Conservation (phyloP, 2,888 invertebrate genomes). For the Philopedon plagiatum region DNA sequence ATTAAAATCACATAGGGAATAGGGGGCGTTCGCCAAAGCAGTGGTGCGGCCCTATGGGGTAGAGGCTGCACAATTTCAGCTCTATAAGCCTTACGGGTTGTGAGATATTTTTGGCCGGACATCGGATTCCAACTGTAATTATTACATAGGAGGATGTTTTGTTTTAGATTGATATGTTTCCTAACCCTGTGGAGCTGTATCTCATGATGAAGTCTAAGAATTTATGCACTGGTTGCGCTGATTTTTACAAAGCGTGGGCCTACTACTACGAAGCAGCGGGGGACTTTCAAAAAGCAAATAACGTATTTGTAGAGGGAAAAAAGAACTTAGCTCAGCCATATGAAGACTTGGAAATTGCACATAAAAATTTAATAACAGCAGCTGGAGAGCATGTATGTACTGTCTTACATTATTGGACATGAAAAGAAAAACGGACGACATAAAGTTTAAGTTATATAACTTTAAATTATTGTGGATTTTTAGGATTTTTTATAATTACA, state of each 20-base stretch:
- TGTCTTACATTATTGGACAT: no score
- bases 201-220: slow-evolving; percentile 85
- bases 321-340: slow-evolving; percentile 84
- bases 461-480: slow-evolving; percentile 57
- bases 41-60: no score
- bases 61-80: no score
- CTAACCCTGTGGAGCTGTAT: slow-evolving; percentile 84
- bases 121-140: no score
- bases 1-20: no score
- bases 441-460: no score
- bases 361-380: slow-evolving; percentile 68
- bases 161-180: slow-evolving; percentile 81
- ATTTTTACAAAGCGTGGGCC: slow-evolving; percentile 92
- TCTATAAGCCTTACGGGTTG: no score
- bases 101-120: no score
- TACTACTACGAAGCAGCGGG: slow-evolving; percentile 87
- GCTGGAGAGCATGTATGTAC: slow-evolving; percentile 65
- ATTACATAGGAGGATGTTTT: no score
- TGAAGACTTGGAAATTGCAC: slow-evolving; percentile 82
- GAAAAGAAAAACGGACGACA: no score
- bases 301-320: slow-evolving; percentile 84
- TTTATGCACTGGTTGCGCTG: slow-evolving; percentile 85
- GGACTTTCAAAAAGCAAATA: slow-evolving; percentile 87
- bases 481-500: slow-evolving; percentile 60
- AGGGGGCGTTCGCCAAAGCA: no score